phyloP scores from a whole-genome alignment of 2,113 vertebrate genomes.

The Phylloscopus trochiloides region DNA sequence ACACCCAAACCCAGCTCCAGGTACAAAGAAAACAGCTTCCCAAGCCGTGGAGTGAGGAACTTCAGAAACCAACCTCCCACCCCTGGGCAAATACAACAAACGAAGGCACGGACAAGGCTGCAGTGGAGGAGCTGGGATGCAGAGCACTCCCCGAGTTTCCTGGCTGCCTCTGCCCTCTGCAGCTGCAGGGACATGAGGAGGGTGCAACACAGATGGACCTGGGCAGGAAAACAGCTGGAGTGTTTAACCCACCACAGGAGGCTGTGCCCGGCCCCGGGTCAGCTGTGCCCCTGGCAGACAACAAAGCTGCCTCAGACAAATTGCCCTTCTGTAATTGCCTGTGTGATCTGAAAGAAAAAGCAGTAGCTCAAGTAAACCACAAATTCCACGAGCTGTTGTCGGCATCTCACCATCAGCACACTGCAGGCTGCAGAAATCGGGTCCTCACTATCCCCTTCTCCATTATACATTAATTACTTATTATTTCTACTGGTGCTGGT shows the following conservation, averaged over 20 bases:
- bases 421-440: neutral
- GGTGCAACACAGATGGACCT: neutral
- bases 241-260: accelerated
- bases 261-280: accelerated
- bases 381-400: neutral
- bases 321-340: neutral
- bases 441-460: neutral
- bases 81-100: neutral
- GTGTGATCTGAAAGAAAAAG: neutral
- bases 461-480: neutral
- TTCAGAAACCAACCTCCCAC: accelerated
- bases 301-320: neutral
- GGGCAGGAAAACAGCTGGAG: neutral
- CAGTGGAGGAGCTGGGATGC: neutral
- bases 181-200: accelerated
- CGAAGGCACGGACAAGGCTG: accelerated
- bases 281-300: neutral
- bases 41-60: neutral
- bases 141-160: neutral
- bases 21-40: neutral
- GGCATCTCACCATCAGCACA: neutral
- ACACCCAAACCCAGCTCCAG: neutral
- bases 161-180: neutral
- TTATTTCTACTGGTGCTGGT: neutral
- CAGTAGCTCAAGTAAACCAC: neutral